phyloP scores from a whole-genome alignment of 23 tunicate species.

The Phallusia fumigata region DNA sequence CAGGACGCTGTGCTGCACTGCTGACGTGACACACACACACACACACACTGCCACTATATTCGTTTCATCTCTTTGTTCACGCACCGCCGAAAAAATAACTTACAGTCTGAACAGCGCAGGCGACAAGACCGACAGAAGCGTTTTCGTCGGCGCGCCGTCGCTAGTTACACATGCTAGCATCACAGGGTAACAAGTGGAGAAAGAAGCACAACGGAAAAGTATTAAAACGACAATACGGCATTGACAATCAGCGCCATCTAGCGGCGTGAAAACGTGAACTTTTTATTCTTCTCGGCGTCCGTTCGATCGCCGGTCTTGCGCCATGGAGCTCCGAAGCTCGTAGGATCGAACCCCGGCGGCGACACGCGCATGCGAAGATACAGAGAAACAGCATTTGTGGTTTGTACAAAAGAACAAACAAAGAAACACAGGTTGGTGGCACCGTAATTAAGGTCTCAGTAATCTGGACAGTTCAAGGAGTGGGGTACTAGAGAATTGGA shows the following conservation, averaged over 20 bases:
- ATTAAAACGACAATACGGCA: background rate
- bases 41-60: background rate
- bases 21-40: too few species aligned
- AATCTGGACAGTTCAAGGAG: background rate
- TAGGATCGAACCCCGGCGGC: too few species aligned
- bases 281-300: background rate
- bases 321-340: too few species aligned
- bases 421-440: background rate
- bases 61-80: constrained; percentile 13
- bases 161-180: background rate
- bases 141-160: background rate
- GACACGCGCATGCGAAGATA: background rate
- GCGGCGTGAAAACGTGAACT: background rate
- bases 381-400: background rate
- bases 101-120: background rate
- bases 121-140: background rate
- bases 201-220: background rate
- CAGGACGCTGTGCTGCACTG: too few species aligned
- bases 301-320: too few species aligned
- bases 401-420: background rate
- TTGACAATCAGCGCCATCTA: background rate
- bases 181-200: background rate
- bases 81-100: constrained; percentile 14
- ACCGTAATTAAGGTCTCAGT: constrained; percentile 7
- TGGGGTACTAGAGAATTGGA: background rate